Base-by-base conservation (phyloP, 2,113 vertebrate species). In the Lasiurus cinereus region DNA sequence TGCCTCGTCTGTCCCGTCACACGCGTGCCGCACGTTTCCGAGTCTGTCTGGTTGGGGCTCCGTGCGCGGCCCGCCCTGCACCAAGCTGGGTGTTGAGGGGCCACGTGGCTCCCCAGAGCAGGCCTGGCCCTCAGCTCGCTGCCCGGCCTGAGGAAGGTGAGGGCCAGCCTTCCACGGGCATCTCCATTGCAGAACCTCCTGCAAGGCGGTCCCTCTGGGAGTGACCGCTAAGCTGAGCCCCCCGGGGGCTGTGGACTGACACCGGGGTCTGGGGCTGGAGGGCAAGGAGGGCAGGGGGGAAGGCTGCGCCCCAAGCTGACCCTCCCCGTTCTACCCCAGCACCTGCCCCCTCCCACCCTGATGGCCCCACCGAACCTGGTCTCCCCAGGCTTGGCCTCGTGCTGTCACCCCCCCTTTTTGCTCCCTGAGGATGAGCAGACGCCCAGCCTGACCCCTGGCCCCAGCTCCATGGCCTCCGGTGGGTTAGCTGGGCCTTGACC, bases 381-480 rank as follows among this genome's bases (percentile, higher is more conserved):
- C 39, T 16, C 22, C 33, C 39, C 31, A 10, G 52, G 39, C 31
- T 67, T 82, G 62, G 8, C 7, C 36, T 52, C 33, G 48, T 46
- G 56, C 4, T 39, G n/a, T 31, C 5, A 0, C 18, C n/a, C 8
- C n/a, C 8, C 19, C 15, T 77, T n/a, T 24, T 21, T 43, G 64
- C 29, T 69, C 5, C 22, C 48, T 13, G 15, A 19, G 8, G 1
- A 33, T 2, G 14, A 31, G 73, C 46, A 36, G 67, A 27, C 48
- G 22, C 8, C 16, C 6, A 18, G 18, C 19, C 50, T 36, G 31
- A 29, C 31, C 29, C 21, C 46, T 18, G 82, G 31, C 33, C 24
- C 5, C 4, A 1, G 56, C 13, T 39, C 27, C 2, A 0, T 1
- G 10, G 5, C 18, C 3, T 22, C 29, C 4, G 31, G 46, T 10